Conservation (phyloP, 2,888 invertebrate genomes). For the Drosophila aldrichi region DNA sequence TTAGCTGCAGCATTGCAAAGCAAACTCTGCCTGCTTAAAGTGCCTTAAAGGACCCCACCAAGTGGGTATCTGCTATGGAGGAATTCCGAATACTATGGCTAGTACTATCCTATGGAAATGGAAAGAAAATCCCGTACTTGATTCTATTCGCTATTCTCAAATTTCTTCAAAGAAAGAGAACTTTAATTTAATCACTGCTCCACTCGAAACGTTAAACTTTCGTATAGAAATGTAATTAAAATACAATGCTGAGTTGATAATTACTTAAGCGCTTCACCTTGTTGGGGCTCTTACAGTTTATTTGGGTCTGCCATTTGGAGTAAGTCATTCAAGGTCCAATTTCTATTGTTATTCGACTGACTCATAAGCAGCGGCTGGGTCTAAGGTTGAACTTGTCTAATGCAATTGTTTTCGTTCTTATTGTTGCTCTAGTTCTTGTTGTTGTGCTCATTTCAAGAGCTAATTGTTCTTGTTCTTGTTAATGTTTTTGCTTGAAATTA, state of each 20-base stretch:
- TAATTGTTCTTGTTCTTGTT: conserved; percentile 81
- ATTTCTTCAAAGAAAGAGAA: background rate
- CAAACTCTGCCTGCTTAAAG: conserved; percentile 2
- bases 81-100: background rate
- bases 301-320: conserved; percentile 14
- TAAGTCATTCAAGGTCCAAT: conserved; percentile 20
- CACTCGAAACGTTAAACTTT: background rate
- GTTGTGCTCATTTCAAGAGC: conserved; percentile 60
- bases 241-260: conserved; percentile 4
- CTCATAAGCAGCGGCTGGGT: conserved; percentile 13
- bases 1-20: conserved; percentile 41
- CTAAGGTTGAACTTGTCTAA: conserved; percentile 44
- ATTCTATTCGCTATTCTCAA: background rate
- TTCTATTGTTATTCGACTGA: conserved; percentile 32
- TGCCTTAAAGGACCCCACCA: background rate
- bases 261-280: conserved; percentile 8
- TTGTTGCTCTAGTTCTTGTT: conserved; percentile 12
- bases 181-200: too few species aligned
- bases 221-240: background rate
- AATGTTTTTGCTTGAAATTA: conserved; percentile 69
- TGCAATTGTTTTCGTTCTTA: conserved; percentile 40
- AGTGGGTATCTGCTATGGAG: background rate
- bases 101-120: background rate
- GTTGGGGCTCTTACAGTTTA: background rate
- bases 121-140: background rate